These are phyloP conservation scores for Diaprepes abbreviatus DNA, from an alignment of 2,888 invertebrate genomes.

Conservation along the genomic window DNA sequence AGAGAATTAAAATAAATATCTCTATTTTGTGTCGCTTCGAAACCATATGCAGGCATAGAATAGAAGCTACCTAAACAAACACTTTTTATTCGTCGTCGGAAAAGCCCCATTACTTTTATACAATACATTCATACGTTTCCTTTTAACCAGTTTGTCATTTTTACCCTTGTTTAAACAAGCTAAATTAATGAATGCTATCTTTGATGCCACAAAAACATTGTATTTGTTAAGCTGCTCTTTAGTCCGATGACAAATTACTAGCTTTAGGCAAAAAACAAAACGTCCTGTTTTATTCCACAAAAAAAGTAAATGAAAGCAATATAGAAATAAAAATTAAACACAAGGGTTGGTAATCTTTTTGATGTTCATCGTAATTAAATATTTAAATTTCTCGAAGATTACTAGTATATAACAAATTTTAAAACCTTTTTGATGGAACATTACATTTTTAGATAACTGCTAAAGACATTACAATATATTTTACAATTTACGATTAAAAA, in stretches of 20 bases:
- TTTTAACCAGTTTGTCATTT: conserved; percentile 49
- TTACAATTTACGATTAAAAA: too few relatives aligned
- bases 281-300: conserved; percentile 23
- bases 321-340: conserved; percentile 1
- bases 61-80: conserved; percentile 41
- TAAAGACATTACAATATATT: too few relatives aligned
- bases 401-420: not conserved
- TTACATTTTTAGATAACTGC: too few relatives aligned
- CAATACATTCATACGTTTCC: conserved; percentile 49
- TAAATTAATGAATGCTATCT: conserved; percentile 49
- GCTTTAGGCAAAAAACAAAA: conserved; percentile 27
- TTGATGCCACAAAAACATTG: conserved; percentile 46
- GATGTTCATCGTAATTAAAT: not conserved
- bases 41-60: conserved; percentile 27
- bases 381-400: not conserved
- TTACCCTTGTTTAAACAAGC: conserved; percentile 49
- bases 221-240: conserved; percentile 47
- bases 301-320: conserved; percentile 21
- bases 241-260: conserved; percentile 46
- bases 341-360: not conserved
- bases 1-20: conserved; percentile 3
- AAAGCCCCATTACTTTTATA: conserved; percentile 37
- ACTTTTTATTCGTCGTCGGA: conserved; percentile 36
- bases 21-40: not conserved
- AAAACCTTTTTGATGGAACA: too few relatives aligned